Evolutionary conservation across 2,797 vertebrate species (phyloP).

Genomic region (Gorsachius magnificus): DNA sequence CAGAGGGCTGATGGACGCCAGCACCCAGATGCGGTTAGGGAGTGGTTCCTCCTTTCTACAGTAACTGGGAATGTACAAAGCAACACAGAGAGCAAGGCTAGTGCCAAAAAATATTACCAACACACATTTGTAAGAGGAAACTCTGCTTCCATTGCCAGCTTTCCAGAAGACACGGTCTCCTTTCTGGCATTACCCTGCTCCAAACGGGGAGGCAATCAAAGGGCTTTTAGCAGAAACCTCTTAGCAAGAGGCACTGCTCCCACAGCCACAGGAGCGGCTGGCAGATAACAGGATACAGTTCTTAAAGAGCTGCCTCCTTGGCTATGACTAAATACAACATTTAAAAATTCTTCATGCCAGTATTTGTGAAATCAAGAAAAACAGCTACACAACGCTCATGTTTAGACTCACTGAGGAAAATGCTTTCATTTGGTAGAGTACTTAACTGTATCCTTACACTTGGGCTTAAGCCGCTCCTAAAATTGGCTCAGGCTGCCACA

Average conservation of each 20-base stretch:
- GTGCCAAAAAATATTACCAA: neutral
- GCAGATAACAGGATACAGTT: neutral
- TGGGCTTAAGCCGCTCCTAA: neutral
- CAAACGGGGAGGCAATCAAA: neutral
- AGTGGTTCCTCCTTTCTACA: neutral
- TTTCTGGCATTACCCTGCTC: neutral
- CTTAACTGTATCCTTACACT: neutral
- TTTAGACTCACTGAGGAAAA: neutral
- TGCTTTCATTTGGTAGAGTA: neutral
- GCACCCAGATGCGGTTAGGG: neutral
- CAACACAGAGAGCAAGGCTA: neutral
- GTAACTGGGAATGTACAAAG: neutral
- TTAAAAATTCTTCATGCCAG: neutral
- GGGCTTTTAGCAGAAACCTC: neutral
- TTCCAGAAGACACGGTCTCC: neutral
- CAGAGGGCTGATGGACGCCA: neutral
- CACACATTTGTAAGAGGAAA: neutral
- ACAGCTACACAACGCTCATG: neutral
- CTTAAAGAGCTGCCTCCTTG: neutral
- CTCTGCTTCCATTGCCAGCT: neutral
- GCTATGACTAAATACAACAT: neutral
- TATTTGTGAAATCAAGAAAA: neutral
- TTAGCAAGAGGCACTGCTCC: neutral
- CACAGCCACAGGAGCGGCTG: neutral
- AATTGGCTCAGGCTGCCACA: conserved; percentile 12